Evolutionary conservation across 2,113 vertebrate genomes (phyloP), one percentile per base, ranked within the genome.

Genomic region (Catharus bicknelli): DNA sequence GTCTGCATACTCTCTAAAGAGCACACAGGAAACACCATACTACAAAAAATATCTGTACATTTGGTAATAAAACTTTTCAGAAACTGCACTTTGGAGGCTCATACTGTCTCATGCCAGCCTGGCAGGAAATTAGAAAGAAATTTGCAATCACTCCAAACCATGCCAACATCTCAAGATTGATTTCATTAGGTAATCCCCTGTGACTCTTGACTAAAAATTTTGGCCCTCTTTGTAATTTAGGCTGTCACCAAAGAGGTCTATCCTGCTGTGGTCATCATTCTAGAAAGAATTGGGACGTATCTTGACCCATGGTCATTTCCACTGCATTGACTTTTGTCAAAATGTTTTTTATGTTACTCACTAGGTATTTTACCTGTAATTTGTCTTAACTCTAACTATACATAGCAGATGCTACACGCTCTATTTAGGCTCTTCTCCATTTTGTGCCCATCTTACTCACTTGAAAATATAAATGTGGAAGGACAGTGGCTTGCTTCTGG

Each of bases 291-390:
- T 77, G 21, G 42, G 10, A 83, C 59, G 73, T 64, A 88, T 45
- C 70, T 81, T 91, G 94, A 82, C 54, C 48, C 54, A 57, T 10
- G 68, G 68, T 74, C 29, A 84, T 86, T 86, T 95, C 80, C 36
- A 82, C 54, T 40, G 14, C 67, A 62, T 11, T 74, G 58, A 58
- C 63, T 90, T 95, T n/a, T n/a, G n/a, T n/a, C n/a, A n/a, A n/a
- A n/a, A n/a, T n/a, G n/a, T n/a, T n/a, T n/a, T 87, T 93, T 82
- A 94, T 53, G 64, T 88, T 40, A 47, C 45, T 75, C 27, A 13
- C 29, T 40, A 69, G 13, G 55, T 79, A 83, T 94, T 93, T 83
- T 68, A 40, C 63, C 32, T 72, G 21, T 61, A 88, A 88, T 86
- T 88, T 88, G 10, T 93, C 75, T 94, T 47, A 86, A 76, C 15